Conservation (phyloP, 2,797 vertebrate genomes). For the Hippocampus kuda region DNA sequence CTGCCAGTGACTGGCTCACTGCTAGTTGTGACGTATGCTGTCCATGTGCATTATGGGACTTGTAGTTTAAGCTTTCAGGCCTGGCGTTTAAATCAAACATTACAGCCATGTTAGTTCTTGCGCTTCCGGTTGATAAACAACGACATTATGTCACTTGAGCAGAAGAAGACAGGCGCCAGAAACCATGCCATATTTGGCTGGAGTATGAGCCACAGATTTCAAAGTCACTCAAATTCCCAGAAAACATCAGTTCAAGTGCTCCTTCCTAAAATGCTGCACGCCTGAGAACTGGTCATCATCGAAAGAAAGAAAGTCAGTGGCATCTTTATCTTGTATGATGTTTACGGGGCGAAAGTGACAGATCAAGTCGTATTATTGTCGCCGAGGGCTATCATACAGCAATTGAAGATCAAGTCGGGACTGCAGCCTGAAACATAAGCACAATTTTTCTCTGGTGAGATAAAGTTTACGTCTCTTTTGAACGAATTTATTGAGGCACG, state of each 20-base stretch:
- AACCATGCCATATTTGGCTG: accelerated
- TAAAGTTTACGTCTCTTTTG: slow-evolving; percentile 9
- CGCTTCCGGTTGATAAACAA: neutral
- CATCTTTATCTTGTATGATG: neutral
- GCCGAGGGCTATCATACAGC: slow-evolving; percentile 13
- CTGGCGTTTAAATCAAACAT: neutral
- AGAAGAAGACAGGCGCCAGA: accelerated
- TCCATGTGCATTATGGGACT: slow-evolving; percentile 57
- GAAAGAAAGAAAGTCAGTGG: neutral
- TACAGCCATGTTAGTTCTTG: no score
- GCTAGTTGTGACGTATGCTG: slow-evolving; percentile 13
- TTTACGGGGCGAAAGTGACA: neutral
- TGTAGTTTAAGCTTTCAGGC: slow-evolving; percentile 35
- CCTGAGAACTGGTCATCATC: slow-evolving; percentile 29
- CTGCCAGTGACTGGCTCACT: slow-evolving; percentile 52
- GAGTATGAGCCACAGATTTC: accelerated
- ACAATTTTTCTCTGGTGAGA: slow-evolving; percentile 31
- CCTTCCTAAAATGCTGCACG: slow-evolving; percentile 31
- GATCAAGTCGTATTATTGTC: slow-evolving; percentile 6
- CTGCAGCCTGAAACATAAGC: slow-evolving; percentile 14
- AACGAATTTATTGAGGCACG: neutral
- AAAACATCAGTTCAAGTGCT: slow-evolving; percentile 6
- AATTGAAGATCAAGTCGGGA: slow-evolving; percentile 30
- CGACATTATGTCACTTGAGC: neutral
- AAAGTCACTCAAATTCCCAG: slow-evolving; percentile 45